Conservation (phyloP, 2,113 vertebrate genomes). For the Sminthopsis crassicaudata region DNA sequence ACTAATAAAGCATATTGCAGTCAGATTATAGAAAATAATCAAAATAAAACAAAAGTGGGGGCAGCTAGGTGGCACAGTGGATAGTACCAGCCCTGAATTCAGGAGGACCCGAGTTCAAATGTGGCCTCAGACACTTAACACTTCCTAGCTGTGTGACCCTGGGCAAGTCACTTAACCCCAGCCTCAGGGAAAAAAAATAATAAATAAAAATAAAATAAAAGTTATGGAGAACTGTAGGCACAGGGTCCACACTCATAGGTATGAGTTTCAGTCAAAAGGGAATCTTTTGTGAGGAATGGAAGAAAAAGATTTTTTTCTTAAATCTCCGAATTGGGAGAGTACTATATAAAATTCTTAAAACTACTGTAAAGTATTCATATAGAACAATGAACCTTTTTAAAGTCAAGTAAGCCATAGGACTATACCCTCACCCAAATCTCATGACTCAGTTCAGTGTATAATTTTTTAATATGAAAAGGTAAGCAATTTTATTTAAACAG, state of each 20-base stretch:
- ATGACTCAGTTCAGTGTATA: background rate
- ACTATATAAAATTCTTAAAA: background rate
- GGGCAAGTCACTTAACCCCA: no score
- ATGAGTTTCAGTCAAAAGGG: background rate
- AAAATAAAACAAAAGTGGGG: background rate
- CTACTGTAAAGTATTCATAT: background rate
- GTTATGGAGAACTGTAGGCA: background rate
- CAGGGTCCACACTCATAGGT: background rate
- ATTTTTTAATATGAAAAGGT: background rate
- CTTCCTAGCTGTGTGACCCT: no score
- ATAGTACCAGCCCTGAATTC: no score
- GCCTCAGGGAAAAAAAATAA: no score
- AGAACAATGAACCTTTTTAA: background rate
- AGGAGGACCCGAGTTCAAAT: no score
- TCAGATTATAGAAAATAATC: slow-evolving; percentile 17
- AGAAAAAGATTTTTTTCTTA: background rate
- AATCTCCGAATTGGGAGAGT: background rate
- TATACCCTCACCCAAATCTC: background rate
- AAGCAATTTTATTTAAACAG: background rate
- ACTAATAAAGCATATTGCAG: background rate
- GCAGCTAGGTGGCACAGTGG: no score
- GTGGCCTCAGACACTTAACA: no score
- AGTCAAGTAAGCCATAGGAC: background rate
- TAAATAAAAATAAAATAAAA: background rate
- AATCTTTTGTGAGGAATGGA: background rate